phyloP scores from a whole-genome alignment of 2,113 vertebrate genomes.

The Brienomyrus longianalis region DNA sequence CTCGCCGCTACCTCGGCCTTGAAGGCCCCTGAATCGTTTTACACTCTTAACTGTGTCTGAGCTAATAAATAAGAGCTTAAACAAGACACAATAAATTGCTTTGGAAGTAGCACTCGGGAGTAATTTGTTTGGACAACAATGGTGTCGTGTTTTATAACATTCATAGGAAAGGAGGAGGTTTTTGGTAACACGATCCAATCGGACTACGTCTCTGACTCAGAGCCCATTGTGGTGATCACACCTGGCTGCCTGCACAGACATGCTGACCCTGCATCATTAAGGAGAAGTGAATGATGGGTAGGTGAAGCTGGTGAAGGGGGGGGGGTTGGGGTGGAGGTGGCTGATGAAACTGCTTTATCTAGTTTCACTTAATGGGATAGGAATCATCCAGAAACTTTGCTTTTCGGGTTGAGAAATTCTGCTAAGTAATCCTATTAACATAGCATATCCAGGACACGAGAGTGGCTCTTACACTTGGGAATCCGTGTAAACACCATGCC shows the following conservation, averaged over 20 bases:
- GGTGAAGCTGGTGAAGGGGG: too few relatives aligned
- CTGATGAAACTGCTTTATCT: neutral
- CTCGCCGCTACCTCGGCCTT: neutral
- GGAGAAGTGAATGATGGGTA: neutral
- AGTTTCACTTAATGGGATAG: neutral
- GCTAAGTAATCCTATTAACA: conserved; percentile 6
- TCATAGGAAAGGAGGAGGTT: neutral
- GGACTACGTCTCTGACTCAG: neutral
- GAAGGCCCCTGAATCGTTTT: neutral
- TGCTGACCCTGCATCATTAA: neutral
- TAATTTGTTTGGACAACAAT: neutral
- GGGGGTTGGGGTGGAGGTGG: neutral
- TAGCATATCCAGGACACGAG: neutral
- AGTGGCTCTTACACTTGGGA: neutral
- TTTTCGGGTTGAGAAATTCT: neutral
- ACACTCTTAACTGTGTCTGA: neutral
- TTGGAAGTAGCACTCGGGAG: neutral
- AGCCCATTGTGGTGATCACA: neutral
- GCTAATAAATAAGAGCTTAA: neutral
- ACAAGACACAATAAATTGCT: neutral
- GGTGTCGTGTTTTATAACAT: neutral
- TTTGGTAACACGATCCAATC: neutral
- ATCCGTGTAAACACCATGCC: neutral
- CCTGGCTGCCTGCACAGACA: neutral
- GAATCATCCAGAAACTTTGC: neutral